phyloP scores from a whole-genome alignment of 35 echinoderm and acorn worm genomes.

The Apostichopus japonicus region DNA sequence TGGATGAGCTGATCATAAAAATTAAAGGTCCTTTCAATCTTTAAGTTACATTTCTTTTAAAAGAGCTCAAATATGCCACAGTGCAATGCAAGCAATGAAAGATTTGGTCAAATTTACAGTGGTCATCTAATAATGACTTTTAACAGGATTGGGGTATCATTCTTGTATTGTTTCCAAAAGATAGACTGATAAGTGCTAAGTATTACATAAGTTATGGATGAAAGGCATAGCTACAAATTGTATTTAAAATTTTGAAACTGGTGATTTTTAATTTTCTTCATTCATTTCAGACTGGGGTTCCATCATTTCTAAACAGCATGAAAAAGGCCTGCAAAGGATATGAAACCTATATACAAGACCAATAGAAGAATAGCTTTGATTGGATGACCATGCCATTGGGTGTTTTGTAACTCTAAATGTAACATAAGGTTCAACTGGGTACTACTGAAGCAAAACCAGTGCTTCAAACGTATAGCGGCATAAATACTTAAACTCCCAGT shows the following conservation, averaged over 20 bases:
- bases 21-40: too few relatives aligned
- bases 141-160: neutral
- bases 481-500: too few relatives aligned
- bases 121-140: neutral
- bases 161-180: neutral
- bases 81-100: neutral
- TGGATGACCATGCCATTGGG: neutral
- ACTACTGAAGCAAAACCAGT: too few relatives aligned
- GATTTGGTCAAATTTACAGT: neutral
- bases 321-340: slow-evolving; percentile 67
- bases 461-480: too few relatives aligned
- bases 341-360: slow-evolving; percentile 54
- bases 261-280: slow-evolving; percentile 4
- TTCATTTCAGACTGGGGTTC: slow-evolving; percentile 76
- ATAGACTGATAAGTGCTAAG: too few relatives aligned
- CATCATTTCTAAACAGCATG: slow-evolving; percentile 73
- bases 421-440: too few relatives aligned
- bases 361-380: slow-evolving; percentile 3
- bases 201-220: too few relatives aligned
- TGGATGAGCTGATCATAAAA: too few relatives aligned
- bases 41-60: too few relatives aligned
- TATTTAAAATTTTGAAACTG: neutral
- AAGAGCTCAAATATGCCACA: neutral
- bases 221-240: too few relatives aligned
- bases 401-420: too few relatives aligned